These are phyloP conservation scores for Protosalanx chinensis DNA, from an alignment of 2,797 vertebrate species.

Conservation along the genomic window DNA sequence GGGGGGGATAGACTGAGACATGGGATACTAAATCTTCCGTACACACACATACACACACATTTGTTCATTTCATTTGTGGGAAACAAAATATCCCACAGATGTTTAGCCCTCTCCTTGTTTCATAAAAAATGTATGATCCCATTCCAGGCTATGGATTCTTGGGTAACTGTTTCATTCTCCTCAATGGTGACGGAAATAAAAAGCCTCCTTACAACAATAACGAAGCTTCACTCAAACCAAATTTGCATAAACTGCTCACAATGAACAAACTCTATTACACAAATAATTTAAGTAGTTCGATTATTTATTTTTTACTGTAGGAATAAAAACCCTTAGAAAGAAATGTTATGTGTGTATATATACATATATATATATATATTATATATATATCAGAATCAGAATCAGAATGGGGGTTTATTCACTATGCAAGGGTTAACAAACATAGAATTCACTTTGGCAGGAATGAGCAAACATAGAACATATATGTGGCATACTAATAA, in stretches of 20 bases:
- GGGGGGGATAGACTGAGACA: neutral
- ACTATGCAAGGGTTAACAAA: too few relatives aligned
- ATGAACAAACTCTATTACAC: conserved; percentile 39
- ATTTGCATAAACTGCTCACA: conserved; percentile 52
- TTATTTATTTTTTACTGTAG: conserved; percentile 15
- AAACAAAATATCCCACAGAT: conserved; percentile 62
- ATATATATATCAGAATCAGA: too few relatives aligned
- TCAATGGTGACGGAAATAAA: conserved; percentile 56
- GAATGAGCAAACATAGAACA: too few relatives aligned
- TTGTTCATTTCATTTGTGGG: conserved; percentile 64
- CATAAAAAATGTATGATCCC: conserved; percentile 70
- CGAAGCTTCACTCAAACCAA: conserved; percentile 50
- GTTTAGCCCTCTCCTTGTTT: conserved; percentile 57
- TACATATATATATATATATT: too few relatives aligned
- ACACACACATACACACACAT: conserved; percentile 53
- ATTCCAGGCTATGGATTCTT: conserved; percentile 51
- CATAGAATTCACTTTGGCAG: too few relatives aligned
- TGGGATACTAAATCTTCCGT: conserved; percentile 24
- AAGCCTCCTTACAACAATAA: conserved; percentile 53
- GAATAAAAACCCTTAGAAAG: too few relatives aligned
- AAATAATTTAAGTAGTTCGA: neutral
- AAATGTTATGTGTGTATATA: too few relatives aligned
- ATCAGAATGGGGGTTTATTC: too few relatives aligned
- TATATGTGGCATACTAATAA: too few relatives aligned
- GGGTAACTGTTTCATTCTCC: conserved; percentile 51